Conservation (phyloP, 2,113 vertebrate species). For the Triplophysa dalaica region DNA sequence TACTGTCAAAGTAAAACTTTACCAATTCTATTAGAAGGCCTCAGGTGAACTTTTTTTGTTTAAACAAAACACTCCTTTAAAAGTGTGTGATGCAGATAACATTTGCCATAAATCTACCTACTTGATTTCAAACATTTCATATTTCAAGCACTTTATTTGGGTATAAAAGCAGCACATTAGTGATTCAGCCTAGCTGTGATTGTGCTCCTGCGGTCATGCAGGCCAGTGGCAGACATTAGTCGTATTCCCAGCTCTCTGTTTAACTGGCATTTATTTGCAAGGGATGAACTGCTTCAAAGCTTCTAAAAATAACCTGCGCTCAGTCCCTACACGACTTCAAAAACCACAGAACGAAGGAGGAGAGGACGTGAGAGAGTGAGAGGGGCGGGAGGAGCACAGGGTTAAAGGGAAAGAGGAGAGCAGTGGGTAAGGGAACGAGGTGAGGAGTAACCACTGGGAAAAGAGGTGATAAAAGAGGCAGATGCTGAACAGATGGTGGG, state of each 20-base stretch:
- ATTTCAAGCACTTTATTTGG: constrained; percentile 9
- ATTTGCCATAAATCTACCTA: not conserved
- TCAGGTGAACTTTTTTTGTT: too few relatives aligned
- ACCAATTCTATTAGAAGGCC: too few relatives aligned
- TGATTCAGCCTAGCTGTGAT: constrained; percentile 31
- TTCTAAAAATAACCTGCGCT: constrained; percentile 38
- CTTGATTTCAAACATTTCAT: constrained; percentile 36
- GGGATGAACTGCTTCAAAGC: constrained; percentile 27
- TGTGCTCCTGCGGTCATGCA: not conserved
- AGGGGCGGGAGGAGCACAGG: not conserved
- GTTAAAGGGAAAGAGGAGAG: constrained; percentile 38
- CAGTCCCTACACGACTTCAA: constrained; percentile 27
- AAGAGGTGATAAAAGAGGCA: constrained; percentile 42
- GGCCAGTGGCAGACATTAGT: not conserved
- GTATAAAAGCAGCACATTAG: constrained; percentile 18
- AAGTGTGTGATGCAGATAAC: not conserved
- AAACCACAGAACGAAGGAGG: constrained; percentile 37
- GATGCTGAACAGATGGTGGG: constrained; percentile 52
- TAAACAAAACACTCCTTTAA: not conserved
- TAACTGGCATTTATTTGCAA: constrained; percentile 39
- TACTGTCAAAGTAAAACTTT: too few relatives aligned
- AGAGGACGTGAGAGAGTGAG: constrained; percentile 14
- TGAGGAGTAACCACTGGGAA: constrained; percentile 24
- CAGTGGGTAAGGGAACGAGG: not conserved
- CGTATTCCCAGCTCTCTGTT: constrained; percentile 8